Evolutionary conservation across 1,140 invertebrate species (phyloP), one percentile per base, ranked within the genome.

Genomic region (Microplitis demolitor): DNA sequence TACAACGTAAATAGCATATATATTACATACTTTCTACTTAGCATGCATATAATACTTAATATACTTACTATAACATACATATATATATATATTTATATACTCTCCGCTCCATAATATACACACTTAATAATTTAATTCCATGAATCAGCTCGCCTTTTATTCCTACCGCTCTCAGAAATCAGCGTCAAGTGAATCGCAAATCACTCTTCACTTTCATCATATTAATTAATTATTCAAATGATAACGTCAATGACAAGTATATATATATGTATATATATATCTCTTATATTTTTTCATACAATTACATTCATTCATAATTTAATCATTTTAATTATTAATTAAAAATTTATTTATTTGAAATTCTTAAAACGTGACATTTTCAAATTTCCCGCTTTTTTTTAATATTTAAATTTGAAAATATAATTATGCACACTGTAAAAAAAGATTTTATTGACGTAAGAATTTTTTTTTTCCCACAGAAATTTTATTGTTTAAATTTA

Each of bases 251-350:
- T 39, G 13, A 58, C 13, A 60, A 61, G 31, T 13, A 14, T 24
- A 24, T 33, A 45, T 11, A 51, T 33, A 16, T 50, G 2, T 5
- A n/a, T 85, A 24, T 24, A 24, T 5, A n/a, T 85, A 24, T 24
- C 0, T 24, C 24, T 24, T 24, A 24, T 24, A 24, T 24, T 24
- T 24, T 24, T 24, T 24, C 24, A 24, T 24, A 24, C 24, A 24
- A 2, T 24, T 24, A 24, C 2, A 24, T 2, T 24, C 24, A 24
- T 24, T 24, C 24, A 24, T 24, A 24, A 24, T 24, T 24, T 1
- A 24, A 24, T 24, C 24, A 24, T 24, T 24, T 24, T 24, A 24
- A 24, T 24, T 24, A 2, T 24, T 24, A 24, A 24, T 24, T 24
- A 24, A 24, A 24, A 24, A 2, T 24, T 24, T 24, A 24, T 24